Conservation (phyloP, 2,797 vertebrate genomes). For the Delichon dasypus region DNA sequence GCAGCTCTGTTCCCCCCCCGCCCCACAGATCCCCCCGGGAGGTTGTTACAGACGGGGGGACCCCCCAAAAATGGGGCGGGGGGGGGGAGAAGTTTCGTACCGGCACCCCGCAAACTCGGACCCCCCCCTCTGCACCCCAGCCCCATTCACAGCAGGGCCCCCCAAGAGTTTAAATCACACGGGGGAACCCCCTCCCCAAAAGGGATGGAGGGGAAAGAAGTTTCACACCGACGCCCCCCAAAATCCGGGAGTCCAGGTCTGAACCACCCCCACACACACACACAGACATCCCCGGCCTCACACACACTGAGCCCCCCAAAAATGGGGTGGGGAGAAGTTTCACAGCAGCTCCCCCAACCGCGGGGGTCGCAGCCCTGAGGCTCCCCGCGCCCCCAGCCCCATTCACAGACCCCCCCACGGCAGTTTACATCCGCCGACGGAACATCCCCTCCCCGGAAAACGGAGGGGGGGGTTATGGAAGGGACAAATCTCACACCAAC, state of each 20-base stretch:
- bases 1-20: not conserved
- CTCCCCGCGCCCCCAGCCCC: not conserved
- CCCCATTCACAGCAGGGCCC: not conserved
- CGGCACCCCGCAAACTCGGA: no score
- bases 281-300: not conserved
- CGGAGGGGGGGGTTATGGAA: no score
- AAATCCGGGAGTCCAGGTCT: no score
- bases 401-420: not conserved
- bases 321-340: not conserved
- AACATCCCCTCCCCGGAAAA: not conserved
- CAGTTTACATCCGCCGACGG: not conserved
- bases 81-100: no score
- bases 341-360: no score
- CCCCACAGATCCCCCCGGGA: fast-evolving
- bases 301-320: not conserved
- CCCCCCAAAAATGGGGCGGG: not conserved
- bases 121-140: not conserved
- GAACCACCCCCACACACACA: no score
- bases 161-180: not conserved
- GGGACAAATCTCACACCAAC: not conserved
- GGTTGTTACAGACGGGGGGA: not conserved
- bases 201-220: no score
- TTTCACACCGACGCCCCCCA: not conserved
- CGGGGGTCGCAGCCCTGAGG: not conserved
- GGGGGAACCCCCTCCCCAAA: not conserved